Evolutionary conservation across 2,113 vertebrate species (phyloP).

Genomic region (Psilopogon haemacephalus): DNA sequence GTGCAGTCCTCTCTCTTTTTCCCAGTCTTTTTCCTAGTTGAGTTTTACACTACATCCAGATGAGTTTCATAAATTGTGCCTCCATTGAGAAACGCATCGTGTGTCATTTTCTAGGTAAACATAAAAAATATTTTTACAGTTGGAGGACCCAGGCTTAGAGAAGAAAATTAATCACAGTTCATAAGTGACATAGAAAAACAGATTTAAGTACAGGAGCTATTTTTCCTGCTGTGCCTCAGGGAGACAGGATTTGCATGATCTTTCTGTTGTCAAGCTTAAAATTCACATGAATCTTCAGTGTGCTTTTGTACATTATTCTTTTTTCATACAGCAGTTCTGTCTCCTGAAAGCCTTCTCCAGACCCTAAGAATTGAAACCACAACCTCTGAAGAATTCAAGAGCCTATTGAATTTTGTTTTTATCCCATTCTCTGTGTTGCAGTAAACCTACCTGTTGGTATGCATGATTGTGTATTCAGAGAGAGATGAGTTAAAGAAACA

Average conservation of each 20-base stretch:
- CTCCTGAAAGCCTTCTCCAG: background rate
- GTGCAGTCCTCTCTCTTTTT: background rate
- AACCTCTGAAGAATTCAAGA: background rate
- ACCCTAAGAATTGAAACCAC: background rate
- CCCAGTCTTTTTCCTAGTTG: background rate
- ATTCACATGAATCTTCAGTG: background rate
- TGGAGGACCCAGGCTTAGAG: conserved; percentile 28
- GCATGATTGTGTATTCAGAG: background rate
- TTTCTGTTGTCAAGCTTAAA: conserved; percentile 20
- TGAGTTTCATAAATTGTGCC: conserved; percentile 35
- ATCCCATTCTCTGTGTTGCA: background rate
- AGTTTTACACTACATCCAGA: background rate
- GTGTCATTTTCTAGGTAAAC: conserved; percentile 39
- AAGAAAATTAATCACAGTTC: conserved; percentile 56
- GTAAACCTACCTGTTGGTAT: background rate
- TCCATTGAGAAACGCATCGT: conserved; percentile 17
- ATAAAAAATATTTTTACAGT: conserved; percentile 61
- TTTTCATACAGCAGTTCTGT: background rate
- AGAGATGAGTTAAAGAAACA: background rate
- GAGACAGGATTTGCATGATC: conserved; percentile 52
- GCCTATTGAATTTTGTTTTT: background rate
- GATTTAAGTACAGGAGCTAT: background rate
- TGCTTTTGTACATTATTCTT: background rate
- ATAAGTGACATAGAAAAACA: conserved; percentile 6
- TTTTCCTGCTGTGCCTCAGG: conserved; percentile 9